Conservation (phyloP, 2,888 invertebrate genomes). For the Tetragnatha montana region DNA sequence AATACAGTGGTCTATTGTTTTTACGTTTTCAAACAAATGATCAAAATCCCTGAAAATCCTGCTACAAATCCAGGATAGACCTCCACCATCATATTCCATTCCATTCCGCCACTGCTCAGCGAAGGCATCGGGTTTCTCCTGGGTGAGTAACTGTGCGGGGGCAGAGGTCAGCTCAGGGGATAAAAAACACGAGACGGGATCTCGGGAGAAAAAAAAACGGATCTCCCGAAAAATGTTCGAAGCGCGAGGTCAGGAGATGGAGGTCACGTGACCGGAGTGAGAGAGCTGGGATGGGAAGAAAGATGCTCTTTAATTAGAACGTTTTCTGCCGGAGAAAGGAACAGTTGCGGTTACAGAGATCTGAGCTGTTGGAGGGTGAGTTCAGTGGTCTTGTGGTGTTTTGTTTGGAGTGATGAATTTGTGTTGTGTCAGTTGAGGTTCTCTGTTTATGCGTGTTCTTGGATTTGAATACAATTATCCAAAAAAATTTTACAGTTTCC, state of each 20-base stretch:
- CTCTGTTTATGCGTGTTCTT: not conserved
- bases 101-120: conserved; percentile 30
- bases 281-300: conserved; percentile 31
- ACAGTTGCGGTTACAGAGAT: too few relatives aligned
- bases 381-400: not conserved
- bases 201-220: not conserved
- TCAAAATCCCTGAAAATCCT: too few relatives aligned
- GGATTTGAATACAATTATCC: too few relatives aligned
- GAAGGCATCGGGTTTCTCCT: not conserved
- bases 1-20: too few relatives aligned
- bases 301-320: conserved; percentile 62
- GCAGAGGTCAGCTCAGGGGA: conserved; percentile 12
- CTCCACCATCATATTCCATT: not conserved
- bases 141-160: conserved; percentile 30
- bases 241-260: conserved; percentile 47
- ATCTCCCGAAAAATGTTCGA: not conserved
- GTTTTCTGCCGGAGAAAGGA: not conserved
- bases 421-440: not conserved
- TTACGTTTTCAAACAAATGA: too few relatives aligned
- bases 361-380: not conserved
- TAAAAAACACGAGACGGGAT: conserved; percentile 6
- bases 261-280: conserved; percentile 51
- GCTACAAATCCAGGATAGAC: not conserved
- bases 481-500: too few relatives aligned
- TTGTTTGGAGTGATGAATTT: not conserved